Evolutionary conservation across 37 sponge, comb jelly and placozoan species (phyloP).

Genomic region (Mnemiopsis leidyi): DNA sequence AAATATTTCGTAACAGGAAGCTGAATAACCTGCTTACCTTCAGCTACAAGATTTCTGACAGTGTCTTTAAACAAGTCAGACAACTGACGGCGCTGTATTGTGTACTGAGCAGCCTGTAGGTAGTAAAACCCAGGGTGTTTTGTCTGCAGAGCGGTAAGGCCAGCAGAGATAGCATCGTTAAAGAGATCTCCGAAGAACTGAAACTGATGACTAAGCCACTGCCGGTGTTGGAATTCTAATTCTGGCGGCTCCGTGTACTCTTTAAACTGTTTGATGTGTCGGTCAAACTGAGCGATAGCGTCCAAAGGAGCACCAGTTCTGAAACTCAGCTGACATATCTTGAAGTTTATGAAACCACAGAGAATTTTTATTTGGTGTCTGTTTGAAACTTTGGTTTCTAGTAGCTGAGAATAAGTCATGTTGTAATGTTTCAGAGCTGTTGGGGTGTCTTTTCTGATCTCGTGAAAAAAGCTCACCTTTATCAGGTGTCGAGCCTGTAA

Average conservation of each 20-base stretch:
- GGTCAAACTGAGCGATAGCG: conserved; percentile 78
- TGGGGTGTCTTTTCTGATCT: conserved; percentile 77
- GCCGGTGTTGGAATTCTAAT: conserved; percentile 80
- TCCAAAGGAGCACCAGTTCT: conserved; percentile 70
- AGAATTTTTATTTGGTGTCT: conserved; percentile 83
- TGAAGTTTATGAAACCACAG: conserved; percentile 87
- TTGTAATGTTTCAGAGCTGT: conserved; percentile 76
- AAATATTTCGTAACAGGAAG: conserved; percentile 54
- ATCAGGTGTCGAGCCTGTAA: conserved; percentile 82
- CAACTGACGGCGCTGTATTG: conserved; percentile 72
- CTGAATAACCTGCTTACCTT: not conserved
- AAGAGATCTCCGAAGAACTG: conserved; percentile 87
- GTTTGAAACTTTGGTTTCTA: conserved; percentile 74
- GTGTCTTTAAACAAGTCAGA: not conserved
- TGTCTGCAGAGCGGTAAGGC: conserved; percentile 69
- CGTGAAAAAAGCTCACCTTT: conserved; percentile 86
- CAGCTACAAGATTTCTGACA: not conserved
- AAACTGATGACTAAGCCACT: conserved; percentile 82
- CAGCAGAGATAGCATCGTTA: conserved; percentile 71
- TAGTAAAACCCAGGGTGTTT: conserved; percentile 93
- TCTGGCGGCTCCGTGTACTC: conserved; percentile 67
- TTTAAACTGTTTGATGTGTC: conserved; percentile 79
- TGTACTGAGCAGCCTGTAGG: conserved; percentile 79
- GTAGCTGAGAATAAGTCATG: conserved; percentile 69
- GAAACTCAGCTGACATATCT: conserved; percentile 90